Percentiles rank a stretch among this genome's conserved stretches.
These are phyloP conservation scores for Macheiramphus alcinus DNA, from an alignment of 2,113 vertebrate species.

Conservation along the genomic window DNA sequence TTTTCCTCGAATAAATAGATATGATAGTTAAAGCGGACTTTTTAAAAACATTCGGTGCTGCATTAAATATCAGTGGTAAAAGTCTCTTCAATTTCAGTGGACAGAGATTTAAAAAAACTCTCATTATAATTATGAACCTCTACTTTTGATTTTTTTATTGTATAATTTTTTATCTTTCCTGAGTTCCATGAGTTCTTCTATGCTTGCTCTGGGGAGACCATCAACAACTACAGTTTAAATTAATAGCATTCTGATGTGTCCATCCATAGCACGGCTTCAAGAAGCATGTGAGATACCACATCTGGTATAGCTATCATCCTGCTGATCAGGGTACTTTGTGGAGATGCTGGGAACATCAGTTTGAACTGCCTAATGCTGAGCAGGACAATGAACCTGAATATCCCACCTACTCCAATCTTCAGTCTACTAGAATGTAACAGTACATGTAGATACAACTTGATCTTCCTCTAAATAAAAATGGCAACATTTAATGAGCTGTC, in stretches of 20 bases:
- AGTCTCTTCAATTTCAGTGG: neutral
- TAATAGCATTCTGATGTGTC: neutral
- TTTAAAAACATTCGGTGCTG: neutral
- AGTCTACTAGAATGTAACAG: neutral
- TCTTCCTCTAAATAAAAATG: neutral
- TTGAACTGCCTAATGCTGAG: neutral
- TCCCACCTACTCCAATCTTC: neutral
- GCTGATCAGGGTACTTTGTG: neutral
- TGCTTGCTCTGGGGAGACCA: neutral
- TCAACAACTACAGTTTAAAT: neutral
- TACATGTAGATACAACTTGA: neutral
- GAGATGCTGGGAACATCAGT: neutral
- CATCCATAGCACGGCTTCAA: neutral
- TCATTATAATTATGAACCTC: neutral
- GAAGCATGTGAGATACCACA: neutral
- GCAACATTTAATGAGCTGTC: neutral
- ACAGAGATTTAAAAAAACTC: neutral
- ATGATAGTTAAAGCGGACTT: neutral
- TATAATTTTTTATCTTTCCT: neutral
- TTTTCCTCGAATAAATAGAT: neutral
- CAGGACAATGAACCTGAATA: neutral
- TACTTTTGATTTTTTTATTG: neutral
- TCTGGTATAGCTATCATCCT: neutral
- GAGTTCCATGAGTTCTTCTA: neutral
- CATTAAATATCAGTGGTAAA: neutral